Percentiles rank a stretch among this genome's conserved stretches.
Conservation (phyloP, 2,797 vertebrate species). For the Mus minutoides region DNA sequence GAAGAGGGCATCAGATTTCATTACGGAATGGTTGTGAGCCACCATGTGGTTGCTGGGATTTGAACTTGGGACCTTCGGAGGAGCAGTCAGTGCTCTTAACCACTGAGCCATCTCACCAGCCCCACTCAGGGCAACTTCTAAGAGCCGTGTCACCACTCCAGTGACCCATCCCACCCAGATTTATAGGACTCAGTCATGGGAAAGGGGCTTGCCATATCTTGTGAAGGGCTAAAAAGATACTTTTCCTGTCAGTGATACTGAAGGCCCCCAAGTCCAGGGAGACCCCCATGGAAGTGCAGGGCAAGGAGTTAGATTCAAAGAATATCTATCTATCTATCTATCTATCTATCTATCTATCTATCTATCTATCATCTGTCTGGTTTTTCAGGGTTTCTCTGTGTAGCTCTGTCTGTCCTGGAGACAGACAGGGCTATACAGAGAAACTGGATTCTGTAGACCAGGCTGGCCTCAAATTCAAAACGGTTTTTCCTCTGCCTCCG, state of each 20-base stretch:
- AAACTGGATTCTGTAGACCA: not conserved
- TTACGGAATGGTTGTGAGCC: no score
- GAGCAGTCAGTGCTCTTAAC: no score
- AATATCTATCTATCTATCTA: not conserved
- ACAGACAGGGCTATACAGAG: no score
- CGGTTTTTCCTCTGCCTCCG: not conserved
- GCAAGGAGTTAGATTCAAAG: not conserved
- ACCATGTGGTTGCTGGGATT: no score
- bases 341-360: no score
- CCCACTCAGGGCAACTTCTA: slow-evolving; percentile 52
- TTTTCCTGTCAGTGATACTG: not conserved
- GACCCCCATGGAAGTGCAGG: not conserved
- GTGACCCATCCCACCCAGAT: slow-evolving; percentile 42
- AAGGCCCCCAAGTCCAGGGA: not conserved
- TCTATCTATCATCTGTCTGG: no score
- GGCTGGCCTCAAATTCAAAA: not conserved
- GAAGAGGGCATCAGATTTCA: no score
- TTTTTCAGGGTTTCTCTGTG: not conserved
- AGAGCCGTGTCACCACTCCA: not conserved
- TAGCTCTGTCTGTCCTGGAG: no score
- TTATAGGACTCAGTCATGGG: slow-evolving; percentile 43
- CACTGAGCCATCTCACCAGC: no score
- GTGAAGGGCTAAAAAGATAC: not conserved
- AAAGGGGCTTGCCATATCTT: not conserved
- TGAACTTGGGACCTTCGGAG: no score